Evolutionary conservation across 30 jellyfish, hydroid and myxozoan species (phyloP), one percentile per base, ranked within the genome.

Genomic region (Chrysaora quinquecirrha): DNA sequence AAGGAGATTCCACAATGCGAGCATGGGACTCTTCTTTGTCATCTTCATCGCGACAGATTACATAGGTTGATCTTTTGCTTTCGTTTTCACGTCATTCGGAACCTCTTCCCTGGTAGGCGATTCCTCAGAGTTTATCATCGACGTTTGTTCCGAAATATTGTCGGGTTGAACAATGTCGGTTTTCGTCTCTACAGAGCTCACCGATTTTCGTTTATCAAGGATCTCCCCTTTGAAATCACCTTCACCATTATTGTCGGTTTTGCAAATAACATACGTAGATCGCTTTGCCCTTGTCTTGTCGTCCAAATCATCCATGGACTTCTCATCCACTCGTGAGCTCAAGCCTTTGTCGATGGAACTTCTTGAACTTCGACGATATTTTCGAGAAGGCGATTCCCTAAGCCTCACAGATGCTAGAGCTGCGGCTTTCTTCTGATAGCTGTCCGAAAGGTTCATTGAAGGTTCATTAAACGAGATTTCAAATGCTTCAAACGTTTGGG

Each of bases 241-340:
- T n/a, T n/a, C n/a, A n/a, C n/a, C n/a, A n/a, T n/a, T n/a, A n/a
- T n/a, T n/a, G n/a, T n/a, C n/a, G n/a, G n/a, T n/a, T n/a, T n/a
- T n/a, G n/a, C n/a, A n/a, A n/a, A 52, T 52, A 20, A 52, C 68
- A 52, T 52, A 52, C 6, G 68, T 52, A 3, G 68, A 52, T 52
- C 68, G 9, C 25, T 52, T 52, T 3, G 68, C 68, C 54, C 14
- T 38, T 38, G 11, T 6, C 54, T 38, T 38, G 14, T 38, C 54
- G 54, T 14, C 54, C n/a, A n/a, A n/a, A 14, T 38, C 54, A 3
- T 14, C 54, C 14, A 14, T 14, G 14, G 14, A 14, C 14, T 3
- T 14, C 14, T 6, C 54, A 38, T 38, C 54, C 54, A 3, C 54
- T 3, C 54, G 54, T 14, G 54, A 14, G 14, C 14, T 38, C 14